Conservation (phyloP, 2,888 invertebrate species). For the Conus canariensis region DNA sequence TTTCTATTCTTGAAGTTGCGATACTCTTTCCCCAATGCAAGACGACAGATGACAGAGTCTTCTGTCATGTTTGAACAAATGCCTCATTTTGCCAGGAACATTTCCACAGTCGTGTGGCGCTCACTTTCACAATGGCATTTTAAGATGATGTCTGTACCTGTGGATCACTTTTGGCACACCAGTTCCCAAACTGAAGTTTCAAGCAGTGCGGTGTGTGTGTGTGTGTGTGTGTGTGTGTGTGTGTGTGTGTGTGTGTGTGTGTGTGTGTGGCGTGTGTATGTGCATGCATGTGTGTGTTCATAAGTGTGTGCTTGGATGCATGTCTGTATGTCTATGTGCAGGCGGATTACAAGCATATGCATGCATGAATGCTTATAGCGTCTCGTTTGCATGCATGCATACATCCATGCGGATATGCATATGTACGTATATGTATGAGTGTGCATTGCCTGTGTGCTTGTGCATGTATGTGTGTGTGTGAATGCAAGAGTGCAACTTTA, state of each 20-base stretch:
- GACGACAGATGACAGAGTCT: not conserved
- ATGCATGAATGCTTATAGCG: too few relatives aligned
- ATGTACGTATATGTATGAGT: not conserved
- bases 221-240: not conserved
- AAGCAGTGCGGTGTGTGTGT: not conserved
- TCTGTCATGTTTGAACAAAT: conserved; percentile 7
- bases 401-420: not conserved
- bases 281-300: too few relatives aligned
- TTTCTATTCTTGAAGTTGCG: not conserved
- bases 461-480: too few relatives aligned
- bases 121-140: too few relatives aligned
- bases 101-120: not conserved
- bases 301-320: too few relatives aligned
- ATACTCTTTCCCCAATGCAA: too few relatives aligned
- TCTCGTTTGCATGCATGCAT: too few relatives aligned
- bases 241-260: conserved; percentile 7
- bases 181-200: too few relatives aligned
- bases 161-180: too few relatives aligned
- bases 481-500: too few relatives aligned
- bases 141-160: too few relatives aligned
- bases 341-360: not conserved
- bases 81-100: not conserved
- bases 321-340: too few relatives aligned
- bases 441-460: not conserved
- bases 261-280: not conserved